Evolutionary conservation across 2,888 invertebrate genomes (phyloP), one percentile per base, ranked within the genome.

Genomic region (Rugalucina vietnamica): DNA sequence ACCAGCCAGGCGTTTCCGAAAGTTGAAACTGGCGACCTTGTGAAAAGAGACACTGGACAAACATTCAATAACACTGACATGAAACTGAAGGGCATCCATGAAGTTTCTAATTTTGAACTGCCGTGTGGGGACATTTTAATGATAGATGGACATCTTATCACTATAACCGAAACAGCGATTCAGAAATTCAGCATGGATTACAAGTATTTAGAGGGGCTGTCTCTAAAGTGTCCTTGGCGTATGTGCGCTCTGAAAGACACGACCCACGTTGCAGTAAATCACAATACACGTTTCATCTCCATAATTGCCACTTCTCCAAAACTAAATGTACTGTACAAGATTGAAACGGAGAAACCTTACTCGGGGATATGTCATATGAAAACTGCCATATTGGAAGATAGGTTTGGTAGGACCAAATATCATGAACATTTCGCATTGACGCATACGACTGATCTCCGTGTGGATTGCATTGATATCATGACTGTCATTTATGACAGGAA

Each of bases 261-360:
- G 0, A 71, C 65, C 12, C 79, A 84, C 65, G 78, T 88, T 27
- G 85, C 85, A 1, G 76, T 88, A 18, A 88, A 88, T 27, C 88
- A 88, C 60, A 88, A 88, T 39, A 88, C 85, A 8, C 80, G 88
- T 2, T 88, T 86, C 36, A 82, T 88, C 14, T 84, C 88, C 4
- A 86, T 88, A 1, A 76, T 88, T 2, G 70, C 69, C 29, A 88
- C 88, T 1, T 73, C 77, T 10, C 88, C 88, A 8, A 69, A 29
- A 21, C 75, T 88, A 5, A 70, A 70, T 4, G 65, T 80, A 34
- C 69, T 86, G 24, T 88, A 88, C 57, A 77, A 81, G 18, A 88
- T 88, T n/a, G 88, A 88, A 43, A 88, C 88, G 10, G 85, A 88
- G 32, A 88, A 88, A 37, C 88, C 88, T 0, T 88, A 88, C 70